phyloP scores from a whole-genome alignment of 2,888 invertebrate species.

The Cephus sareptanus region DNA sequence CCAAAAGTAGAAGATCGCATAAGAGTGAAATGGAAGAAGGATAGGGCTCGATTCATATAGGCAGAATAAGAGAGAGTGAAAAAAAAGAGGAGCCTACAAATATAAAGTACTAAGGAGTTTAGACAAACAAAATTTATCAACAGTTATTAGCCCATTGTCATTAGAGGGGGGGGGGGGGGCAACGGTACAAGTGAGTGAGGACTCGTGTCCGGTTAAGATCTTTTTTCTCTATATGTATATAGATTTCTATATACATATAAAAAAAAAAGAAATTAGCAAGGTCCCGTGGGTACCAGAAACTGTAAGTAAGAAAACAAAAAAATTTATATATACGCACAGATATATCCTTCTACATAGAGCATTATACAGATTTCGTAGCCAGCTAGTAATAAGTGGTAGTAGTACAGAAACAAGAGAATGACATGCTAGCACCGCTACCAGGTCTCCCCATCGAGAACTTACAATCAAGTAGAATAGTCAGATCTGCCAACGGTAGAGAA shows the following conservation, averaged over 20 bases:
- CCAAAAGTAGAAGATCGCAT: not conserved
- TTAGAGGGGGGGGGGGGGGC: not conserved
- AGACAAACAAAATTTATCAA: not conserved
- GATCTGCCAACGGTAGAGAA: not conserved
- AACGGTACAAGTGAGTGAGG: no score
- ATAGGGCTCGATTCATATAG: not conserved
- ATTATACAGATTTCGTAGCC: not conserved
- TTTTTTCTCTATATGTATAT: not conserved
- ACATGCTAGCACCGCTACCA: conserved; percentile 45
- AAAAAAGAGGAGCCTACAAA: not conserved
- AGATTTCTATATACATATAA: not conserved
- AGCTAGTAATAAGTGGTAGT: conserved; percentile 21
- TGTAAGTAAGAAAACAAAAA: not conserved
- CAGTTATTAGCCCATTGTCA: not conserved
- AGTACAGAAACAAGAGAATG: conserved; percentile 41
- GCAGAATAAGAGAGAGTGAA: not conserved
- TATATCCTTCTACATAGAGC: not conserved
- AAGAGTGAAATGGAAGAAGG: not conserved
- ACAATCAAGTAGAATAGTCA: conserved; percentile 16
- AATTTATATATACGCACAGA: not conserved
- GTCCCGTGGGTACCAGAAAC: not conserved
- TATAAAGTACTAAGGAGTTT: not conserved
- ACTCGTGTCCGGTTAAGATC: no score
- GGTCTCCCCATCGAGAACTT: conserved; percentile 31
- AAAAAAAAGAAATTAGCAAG: not conserved